phyloP scores from a whole-genome alignment of 2,797 vertebrate species.

The Hephaestus fuliginosus region DNA sequence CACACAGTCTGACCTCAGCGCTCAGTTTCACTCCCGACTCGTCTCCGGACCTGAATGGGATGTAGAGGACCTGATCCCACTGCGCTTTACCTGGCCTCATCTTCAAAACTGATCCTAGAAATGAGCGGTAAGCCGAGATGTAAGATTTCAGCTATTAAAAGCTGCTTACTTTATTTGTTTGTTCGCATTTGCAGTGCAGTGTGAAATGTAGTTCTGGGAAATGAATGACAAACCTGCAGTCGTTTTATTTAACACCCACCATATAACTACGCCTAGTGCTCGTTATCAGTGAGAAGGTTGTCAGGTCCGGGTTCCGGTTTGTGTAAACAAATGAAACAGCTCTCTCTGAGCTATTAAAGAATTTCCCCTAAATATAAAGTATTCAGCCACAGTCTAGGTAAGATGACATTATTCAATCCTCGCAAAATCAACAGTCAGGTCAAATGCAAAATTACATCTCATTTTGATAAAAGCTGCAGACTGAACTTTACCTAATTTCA shows the following conservation, averaged over 20 bases:
- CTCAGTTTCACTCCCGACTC: constrained; percentile 19
- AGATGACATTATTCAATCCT: background rate
- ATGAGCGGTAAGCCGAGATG: constrained; percentile 77
- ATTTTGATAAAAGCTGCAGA: background rate
- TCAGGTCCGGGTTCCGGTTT: background rate
- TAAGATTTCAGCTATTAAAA: background rate
- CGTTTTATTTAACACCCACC: background rate
- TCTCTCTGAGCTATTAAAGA: background rate
- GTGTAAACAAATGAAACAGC: background rate
- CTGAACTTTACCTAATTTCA: background rate
- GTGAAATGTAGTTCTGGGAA: background rate
- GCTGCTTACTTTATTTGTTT: background rate
- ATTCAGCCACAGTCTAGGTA: background rate
- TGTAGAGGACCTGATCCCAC: background rate
- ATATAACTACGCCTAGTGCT: background rate
- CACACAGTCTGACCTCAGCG: background rate
- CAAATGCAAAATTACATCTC: background rate
- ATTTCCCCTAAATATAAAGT: background rate
- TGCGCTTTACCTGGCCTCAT: background rate
- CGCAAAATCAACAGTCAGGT: background rate
- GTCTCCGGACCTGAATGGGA: constrained; percentile 14
- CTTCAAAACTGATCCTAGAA: background rate
- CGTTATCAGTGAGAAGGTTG: background rate
- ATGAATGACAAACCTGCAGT: background rate
- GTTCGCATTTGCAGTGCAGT: background rate